These are phyloP conservation scores for Clinocottus analis DNA, from an alignment of 2,113 vertebrate genomes.

Conservation along the genomic window DNA sequence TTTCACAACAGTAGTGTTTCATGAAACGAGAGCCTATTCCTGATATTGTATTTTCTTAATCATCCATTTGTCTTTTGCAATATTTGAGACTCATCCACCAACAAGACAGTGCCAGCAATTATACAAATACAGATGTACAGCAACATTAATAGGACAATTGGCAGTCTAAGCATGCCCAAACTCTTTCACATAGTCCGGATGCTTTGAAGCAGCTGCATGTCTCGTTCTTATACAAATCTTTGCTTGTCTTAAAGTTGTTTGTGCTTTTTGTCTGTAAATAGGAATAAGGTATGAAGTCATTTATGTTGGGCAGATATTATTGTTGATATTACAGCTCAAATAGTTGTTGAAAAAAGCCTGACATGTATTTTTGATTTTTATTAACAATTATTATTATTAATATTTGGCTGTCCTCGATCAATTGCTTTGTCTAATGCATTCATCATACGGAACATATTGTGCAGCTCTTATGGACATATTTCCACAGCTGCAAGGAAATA, in stretches of 20 bases:
- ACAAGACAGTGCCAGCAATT: not conserved
- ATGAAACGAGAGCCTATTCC: not conserved
- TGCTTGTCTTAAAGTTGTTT: not conserved
- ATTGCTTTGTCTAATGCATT: not conserved
- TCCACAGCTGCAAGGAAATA: constrained; percentile 7
- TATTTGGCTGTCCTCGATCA: not conserved
- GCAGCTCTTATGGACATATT: not conserved
- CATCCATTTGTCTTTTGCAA: not conserved
- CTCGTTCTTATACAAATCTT: not conserved
- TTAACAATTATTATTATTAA: too few relatives aligned
- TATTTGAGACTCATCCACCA: not conserved
- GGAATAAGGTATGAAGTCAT: not conserved
- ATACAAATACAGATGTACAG: not conserved
- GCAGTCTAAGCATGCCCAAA: not conserved
- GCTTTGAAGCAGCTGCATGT: not conserved
- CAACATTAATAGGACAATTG: not conserved
- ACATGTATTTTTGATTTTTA: not conserved
- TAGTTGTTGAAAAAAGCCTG: not conserved
- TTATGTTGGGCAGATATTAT: not conserved
- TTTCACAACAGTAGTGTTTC: not conserved
- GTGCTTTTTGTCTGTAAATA: not conserved
- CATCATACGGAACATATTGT: not conserved
- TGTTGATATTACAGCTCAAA: constrained; percentile 1
- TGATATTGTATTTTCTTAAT: not conserved
- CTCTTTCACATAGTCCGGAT: not conserved